These are phyloP conservation scores for Cichlasoma orientale DNA, from an alignment of 2,797 vertebrate genomes.

Conservation along the genomic window DNA sequence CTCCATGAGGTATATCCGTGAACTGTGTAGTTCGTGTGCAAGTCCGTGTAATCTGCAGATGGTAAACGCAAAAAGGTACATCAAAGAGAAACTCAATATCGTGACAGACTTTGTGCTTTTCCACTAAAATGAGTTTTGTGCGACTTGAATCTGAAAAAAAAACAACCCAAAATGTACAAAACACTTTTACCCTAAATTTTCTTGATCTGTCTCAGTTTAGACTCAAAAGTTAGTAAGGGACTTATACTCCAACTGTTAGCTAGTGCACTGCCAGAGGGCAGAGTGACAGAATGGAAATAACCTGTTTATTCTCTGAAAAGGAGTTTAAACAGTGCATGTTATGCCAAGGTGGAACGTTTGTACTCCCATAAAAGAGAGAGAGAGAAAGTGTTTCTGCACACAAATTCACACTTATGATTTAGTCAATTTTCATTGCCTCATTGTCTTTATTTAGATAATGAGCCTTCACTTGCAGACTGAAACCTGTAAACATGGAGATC, in stretches of 20 bases:
- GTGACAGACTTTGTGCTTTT: not conserved
- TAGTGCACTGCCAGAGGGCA: not conserved
- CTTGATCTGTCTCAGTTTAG: no score
- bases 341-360: not conserved
- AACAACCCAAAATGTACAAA: no score
- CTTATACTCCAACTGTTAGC: not conserved
- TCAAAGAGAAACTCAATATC: not conserved
- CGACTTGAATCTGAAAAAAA: not conserved
- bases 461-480: not conserved
- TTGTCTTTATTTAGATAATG: not conserved
- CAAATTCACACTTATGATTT: not conserved
- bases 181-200: no score
- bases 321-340: not conserved
- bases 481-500: not conserved
- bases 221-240: not conserved
- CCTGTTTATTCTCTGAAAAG: not conserved
- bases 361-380: not conserved
- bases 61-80: not conserved
- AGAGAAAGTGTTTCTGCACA: not conserved
- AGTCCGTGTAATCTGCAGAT: not conserved
- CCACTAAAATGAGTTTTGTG: not conserved
- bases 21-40: not conserved
- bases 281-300: not conserved
- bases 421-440: not conserved
- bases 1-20: slow-evolving; percentile 17